Base-by-base conservation (phyloP, 2,888 invertebrate genomes). In the Arge pagana region DNA sequence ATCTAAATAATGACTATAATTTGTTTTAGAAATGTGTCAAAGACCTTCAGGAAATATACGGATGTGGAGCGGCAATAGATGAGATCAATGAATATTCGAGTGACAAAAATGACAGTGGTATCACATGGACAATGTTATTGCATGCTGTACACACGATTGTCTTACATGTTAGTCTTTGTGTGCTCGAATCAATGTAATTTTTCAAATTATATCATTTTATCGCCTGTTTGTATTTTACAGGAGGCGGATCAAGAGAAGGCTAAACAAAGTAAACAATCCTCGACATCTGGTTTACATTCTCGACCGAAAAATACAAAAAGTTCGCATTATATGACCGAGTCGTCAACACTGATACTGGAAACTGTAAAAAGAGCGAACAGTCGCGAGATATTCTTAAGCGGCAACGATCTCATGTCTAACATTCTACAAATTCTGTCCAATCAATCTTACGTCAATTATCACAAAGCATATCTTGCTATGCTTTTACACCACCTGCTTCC, bases 381-480 rank as follows among this genome's bases (percentile, higher is more conserved):
- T 50, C 58, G 41, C 16, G 40, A 24, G 15, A 39, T 33, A 19
- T 18, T 19, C 3, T 50, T 70, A 6, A 55, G 56, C 11, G 51
- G 59, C 26, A 33, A 53, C 4, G 57, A 63, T 53, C 54, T 73
- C 23, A 52, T 69, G n/a, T 24, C 54, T 4, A 19, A 65, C 7
- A 56, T 66, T 21, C 53, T 67, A 8, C 61, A 74, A 55, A 54
- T 75, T 42, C 56, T 62, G 55, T 68, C 37, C 64, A 69, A 64
- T 70, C 77, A 45, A 65, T 77, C 64, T 31, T 68, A 63, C 28
- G 18, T 57, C 26, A 51, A 66, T 63, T 74, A 72, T 61, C 81
- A 82, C 45, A 79, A 81, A 67, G 78, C 80, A 15, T 86, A 85
- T 66, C 64, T 86, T 33, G 77, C 71, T 54, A 73, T 85, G 43